Evolutionary conservation across 2,797 vertebrate species (phyloP).

Genomic region (Columba guinea): DNA sequence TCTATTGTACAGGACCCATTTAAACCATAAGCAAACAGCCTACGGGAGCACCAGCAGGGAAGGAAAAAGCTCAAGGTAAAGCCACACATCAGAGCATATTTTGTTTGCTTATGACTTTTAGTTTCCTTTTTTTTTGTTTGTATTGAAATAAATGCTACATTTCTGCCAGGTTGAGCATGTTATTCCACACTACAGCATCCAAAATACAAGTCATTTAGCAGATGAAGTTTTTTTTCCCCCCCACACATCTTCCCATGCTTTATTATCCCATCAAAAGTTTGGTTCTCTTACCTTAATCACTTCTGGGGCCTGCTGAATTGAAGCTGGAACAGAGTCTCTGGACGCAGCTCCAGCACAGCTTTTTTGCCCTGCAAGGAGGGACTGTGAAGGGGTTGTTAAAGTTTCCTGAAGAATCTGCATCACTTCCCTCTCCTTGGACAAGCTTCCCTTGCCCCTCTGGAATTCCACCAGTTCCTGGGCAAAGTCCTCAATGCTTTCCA

Average conservation of each 20-base stretch:
- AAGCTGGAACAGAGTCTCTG: slow-evolving; percentile 82
- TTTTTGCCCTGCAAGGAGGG: slow-evolving; percentile 63
- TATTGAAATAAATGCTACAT: not conserved
- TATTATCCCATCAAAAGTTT: not conserved
- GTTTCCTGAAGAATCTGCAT: slow-evolving; percentile 98
- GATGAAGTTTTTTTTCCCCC: not conserved
- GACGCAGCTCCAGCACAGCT: slow-evolving; percentile 41
- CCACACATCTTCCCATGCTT: not conserved
- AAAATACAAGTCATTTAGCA: not conserved
- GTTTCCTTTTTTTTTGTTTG: not conserved
- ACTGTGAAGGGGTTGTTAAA: slow-evolving; percentile 80
- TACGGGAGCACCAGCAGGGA: not conserved
- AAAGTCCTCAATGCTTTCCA: slow-evolving; percentile 98
- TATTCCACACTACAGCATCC: slow-evolving; percentile 3
- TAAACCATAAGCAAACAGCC: not conserved
- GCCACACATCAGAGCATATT: not conserved
- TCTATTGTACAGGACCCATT: not conserved
- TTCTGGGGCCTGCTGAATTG: slow-evolving; percentile 94
- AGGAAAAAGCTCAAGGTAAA: not conserved
- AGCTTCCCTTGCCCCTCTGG: slow-evolving; percentile 87
- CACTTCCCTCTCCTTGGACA: slow-evolving; percentile 93
- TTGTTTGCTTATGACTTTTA: not conserved
- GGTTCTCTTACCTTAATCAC: slow-evolving; percentile 89
- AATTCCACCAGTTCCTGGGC: slow-evolving; percentile 97
- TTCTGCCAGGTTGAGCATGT: not conserved